A percentile compares a stretch with the other conserved stretches of the same genome.
These are phyloP conservation scores for Andrena fulva DNA, from an alignment of 2,888 invertebrate genomes.

Conservation along the genomic window DNA sequence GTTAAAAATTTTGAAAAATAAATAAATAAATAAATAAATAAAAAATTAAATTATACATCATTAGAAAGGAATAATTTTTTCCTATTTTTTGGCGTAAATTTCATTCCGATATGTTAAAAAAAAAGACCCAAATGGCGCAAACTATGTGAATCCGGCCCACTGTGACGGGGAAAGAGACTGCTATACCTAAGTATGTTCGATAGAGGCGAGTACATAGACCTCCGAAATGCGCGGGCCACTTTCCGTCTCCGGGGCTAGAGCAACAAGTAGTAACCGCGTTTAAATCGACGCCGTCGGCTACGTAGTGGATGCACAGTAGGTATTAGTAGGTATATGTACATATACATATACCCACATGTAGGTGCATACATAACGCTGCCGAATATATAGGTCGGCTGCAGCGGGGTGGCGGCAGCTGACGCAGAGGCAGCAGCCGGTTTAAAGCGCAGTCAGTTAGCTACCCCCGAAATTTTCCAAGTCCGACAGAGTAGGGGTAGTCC, in stretches of 20 bases:
- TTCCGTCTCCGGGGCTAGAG: slow-evolving; percentile 77
- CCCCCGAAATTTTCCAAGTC: slow-evolving; percentile 74
- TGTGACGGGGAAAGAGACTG: slow-evolving; percentile 35
- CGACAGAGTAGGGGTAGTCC: slow-evolving; percentile 50
- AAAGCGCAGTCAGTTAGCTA: slow-evolving; percentile 65
- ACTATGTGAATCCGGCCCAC: too few species aligned
- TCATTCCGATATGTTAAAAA: too few species aligned
- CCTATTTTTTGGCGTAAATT: too few species aligned
- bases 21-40: too few species aligned
- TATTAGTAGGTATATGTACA: slow-evolving; percentile 64
- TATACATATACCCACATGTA: slow-evolving; percentile 47
- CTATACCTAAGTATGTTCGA: not conserved
- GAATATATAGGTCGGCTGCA: slow-evolving; percentile 58
- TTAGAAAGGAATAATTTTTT: too few species aligned
- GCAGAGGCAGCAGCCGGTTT: slow-evolving; percentile 58
- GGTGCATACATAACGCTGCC: slow-evolving; percentile 50
- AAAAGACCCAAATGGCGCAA: too few species aligned
- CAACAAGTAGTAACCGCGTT: slow-evolving; percentile 83
- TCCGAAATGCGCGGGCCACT: slow-evolving; percentile 53
- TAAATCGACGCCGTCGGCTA: slow-evolving; percentile 75
- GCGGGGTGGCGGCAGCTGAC: slow-evolving; percentile 59
- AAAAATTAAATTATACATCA: too few species aligned
- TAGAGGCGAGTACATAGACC: slow-evolving; percentile 12
- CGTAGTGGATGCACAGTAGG: slow-evolving; percentile 66
- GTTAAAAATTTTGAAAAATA: too few species aligned